phyloP scores from a whole-genome alignment of 2,797 vertebrate genomes.

The Agapornis canus region DNA sequence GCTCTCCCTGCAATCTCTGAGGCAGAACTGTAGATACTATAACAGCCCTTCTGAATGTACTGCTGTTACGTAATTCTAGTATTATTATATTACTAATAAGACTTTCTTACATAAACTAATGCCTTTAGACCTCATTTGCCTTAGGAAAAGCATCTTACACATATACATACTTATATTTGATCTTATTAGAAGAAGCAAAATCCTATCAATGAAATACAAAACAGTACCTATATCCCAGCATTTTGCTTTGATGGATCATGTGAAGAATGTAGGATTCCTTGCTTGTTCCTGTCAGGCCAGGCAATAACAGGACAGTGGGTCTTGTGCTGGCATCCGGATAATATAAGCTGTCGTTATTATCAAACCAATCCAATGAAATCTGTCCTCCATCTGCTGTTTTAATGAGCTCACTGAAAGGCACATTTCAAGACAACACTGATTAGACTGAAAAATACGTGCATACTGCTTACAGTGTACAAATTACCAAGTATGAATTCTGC shows the following conservation, averaged over 20 bases:
- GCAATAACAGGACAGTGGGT: constrained; percentile 92
- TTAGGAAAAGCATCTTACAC: not conserved
- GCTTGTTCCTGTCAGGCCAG: constrained; percentile 97
- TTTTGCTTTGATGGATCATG: constrained; percentile 94
- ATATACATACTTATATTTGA: not conserved
- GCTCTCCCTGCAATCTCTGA: not conserved
- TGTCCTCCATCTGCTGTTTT: constrained; percentile 97
- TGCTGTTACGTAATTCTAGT: not conserved
- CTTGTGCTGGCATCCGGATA: constrained; percentile 85
- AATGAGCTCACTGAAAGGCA: constrained; percentile 92
- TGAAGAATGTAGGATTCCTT: constrained; percentile 98
- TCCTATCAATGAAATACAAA: not conserved
- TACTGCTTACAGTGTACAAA: not conserved
- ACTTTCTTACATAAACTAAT: constrained; percentile 5
- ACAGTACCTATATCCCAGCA: constrained; percentile 93
- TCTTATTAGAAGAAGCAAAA: not conserved
- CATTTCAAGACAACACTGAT: constrained; percentile 56
- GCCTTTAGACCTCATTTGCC: not conserved
- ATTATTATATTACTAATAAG: not conserved
- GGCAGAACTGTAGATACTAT: not conserved
- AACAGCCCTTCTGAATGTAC: not conserved
- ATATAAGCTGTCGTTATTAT: constrained; percentile 86
- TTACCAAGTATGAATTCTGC: not conserved
- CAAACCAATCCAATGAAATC: constrained; percentile 98
- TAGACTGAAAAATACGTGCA: not conserved